Evolutionary conservation across 1,140 invertebrate species (phyloP).

Genomic region (Littorina saxatilis): DNA sequence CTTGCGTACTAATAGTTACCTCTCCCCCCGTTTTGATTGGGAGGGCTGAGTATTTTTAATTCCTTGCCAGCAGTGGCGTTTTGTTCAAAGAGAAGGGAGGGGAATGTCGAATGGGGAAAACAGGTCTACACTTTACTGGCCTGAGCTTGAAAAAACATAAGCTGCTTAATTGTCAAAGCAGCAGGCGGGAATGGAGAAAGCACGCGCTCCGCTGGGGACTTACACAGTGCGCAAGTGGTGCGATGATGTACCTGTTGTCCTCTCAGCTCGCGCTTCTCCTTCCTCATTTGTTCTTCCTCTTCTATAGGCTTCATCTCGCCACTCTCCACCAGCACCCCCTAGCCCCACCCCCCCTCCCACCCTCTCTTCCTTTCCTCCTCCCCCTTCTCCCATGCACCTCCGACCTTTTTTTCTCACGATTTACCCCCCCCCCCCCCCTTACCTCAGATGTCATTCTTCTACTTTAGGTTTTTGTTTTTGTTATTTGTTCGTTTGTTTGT

Average conservation of each 20-base stretch:
- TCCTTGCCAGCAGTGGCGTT: constrained; percentile 29
- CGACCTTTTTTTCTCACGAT: not conserved
- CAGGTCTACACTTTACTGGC: constrained; percentile 1
- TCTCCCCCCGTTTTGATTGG: constrained; percentile 2
- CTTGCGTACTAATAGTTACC: not conserved
- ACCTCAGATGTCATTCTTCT: not conserved
- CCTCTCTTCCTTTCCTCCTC: not conserved
- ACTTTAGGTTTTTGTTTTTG: too few relatives aligned
- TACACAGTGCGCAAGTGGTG: constrained; percentile 31
- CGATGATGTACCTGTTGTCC: constrained; percentile 10
- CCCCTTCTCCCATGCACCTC: not conserved
- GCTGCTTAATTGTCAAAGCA: constrained; percentile 33
- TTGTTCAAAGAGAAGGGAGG: constrained; percentile 34
- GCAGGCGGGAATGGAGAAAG: constrained; percentile 35
- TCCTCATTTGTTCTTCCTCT: not conserved
- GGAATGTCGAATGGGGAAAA: not conserved
- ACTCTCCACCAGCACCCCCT: not conserved
- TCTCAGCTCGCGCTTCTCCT: not conserved
- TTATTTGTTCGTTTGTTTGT: too few relatives aligned
- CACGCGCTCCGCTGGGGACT: constrained; percentile 28
- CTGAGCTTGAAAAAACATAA: constrained; percentile 32
- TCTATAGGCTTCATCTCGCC: not conserved
- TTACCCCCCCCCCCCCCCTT: not conserved
- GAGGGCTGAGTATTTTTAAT: constrained; percentile 29
- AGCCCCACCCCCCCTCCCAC: not conserved